Base-by-base conservation (phyloP, 2,797 vertebrate genomes). In the Silurus aristotelis region DNA sequence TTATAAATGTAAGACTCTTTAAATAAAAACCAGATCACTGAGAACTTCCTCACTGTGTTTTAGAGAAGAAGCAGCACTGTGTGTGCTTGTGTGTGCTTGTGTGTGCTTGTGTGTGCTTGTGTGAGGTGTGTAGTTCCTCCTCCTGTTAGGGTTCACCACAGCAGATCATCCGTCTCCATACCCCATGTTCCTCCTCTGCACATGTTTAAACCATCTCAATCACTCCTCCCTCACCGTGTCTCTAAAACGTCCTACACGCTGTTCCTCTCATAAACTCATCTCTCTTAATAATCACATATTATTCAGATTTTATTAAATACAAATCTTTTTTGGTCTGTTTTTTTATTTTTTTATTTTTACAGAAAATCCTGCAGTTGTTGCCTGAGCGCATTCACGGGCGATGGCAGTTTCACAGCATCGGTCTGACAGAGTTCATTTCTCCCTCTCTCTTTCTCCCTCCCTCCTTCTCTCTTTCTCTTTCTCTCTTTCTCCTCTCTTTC, bases 351-450 rank as follows among this genome's bases (percentile, higher is more conserved):
- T 71, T 83, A 75, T 19, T 12, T 12, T 72, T 86, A 64, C 92
- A 99, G 98, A 99, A 99, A 99, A 99, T 99, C 90, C 95, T 99
- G 86, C 98, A 99, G 89, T 97, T 99, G 85, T 96, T 99, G 91
- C 98, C 98, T 13, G 98, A 99, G 93, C 96, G 96, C 91, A 98
- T 99, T 93, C 97, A 99, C 91, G 96, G 96, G 84, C 94, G 98
- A 92, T 99, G 98, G 98, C 98, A 99, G 91, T 99, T 99, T 95
- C 98, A 99, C 95, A 99, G 98, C 94, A 99, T 99, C 86, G 97
- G 98, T 99, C 94, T 94, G 91, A 31, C 31, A 31, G 48, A 72
- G 31, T 15, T 3, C 1, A 10, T 20, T n/a, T 17, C 6, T 60
- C 4, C 25, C 17, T 58, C 31, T 27, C 43, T 72, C 48, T 55